Percentiles rank a stretch among this genome's conserved stretches.
These are phyloP conservation scores for Dynastes hyllus DNA, from an alignment of 2,888 invertebrate species.

Conservation along the genomic window DNA sequence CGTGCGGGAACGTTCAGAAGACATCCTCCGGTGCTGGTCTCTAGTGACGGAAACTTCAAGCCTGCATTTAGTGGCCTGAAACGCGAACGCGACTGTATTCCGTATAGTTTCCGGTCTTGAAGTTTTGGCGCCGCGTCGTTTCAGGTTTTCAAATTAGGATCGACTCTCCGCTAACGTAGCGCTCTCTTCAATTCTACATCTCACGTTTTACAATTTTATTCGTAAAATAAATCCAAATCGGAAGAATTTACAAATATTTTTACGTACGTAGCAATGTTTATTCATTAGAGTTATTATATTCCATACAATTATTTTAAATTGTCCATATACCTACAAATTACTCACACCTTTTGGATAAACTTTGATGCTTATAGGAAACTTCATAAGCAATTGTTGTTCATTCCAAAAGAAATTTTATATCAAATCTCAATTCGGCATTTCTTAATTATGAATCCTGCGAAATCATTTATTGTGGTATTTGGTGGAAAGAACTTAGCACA, in stretches of 20 bases:
- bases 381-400: too few relatives aligned
- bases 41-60: constrained; percentile 64
- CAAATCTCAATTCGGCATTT: too few relatives aligned
- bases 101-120: constrained; percentile 46
- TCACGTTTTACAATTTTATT: neutral
- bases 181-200: neutral
- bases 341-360: too few relatives aligned
- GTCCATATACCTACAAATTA: too few relatives aligned
- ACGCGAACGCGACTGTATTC: constrained; percentile 32
- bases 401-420: too few relatives aligned
- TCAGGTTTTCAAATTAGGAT: constrained; percentile 43
- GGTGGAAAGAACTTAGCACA: too few relatives aligned
- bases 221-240: too few relatives aligned
- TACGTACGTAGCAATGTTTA: neutral
- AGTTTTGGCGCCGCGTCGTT: constrained; percentile 46
- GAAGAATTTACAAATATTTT: neutral
- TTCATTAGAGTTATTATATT: too few relatives aligned
- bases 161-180: constrained; percentile 33
- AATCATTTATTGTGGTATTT: too few relatives aligned
- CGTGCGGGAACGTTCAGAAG: constrained; percentile 56
- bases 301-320: too few relatives aligned
- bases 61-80: constrained; percentile 54
- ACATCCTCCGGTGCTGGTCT: constrained; percentile 66
- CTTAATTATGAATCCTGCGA: too few relatives aligned
- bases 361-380: too few relatives aligned